phyloP scores from a whole-genome alignment of 2,797 vertebrate species.

The Takifugu ocellatus region DNA sequence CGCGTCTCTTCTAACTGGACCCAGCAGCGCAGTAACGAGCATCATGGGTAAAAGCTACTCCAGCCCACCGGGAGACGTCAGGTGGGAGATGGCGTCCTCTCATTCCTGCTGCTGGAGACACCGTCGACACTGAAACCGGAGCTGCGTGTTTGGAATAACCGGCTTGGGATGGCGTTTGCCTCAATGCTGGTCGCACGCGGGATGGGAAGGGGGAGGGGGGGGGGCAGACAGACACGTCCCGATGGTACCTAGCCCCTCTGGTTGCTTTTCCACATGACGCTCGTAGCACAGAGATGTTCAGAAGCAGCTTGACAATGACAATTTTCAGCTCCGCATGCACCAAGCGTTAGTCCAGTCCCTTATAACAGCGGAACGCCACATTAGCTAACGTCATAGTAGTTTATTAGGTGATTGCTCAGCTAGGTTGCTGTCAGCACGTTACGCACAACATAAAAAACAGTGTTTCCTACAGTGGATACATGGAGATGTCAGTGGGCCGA shows the following conservation, averaged over 20 bases:
- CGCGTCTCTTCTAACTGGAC: constrained; percentile 69
- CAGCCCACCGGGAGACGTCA: constrained; percentile 35
- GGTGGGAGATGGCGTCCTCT: constrained; percentile 40
- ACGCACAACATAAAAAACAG: constrained; percentile 61
- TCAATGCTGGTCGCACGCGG: background rate
- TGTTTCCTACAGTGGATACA: constrained; percentile 57
- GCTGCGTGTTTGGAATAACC: constrained; percentile 44
- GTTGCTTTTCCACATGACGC: constrained; percentile 5
- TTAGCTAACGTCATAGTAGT: constrained; percentile 49
- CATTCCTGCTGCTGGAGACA: constrained; percentile 32
- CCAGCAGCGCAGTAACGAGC: constrained; percentile 15
- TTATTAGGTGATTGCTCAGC: constrained; percentile 59
- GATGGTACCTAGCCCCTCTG: constrained; percentile 1
- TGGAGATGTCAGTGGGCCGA: constrained; percentile 49
- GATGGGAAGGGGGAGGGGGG: no score
- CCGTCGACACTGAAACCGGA: constrained; percentile 52
- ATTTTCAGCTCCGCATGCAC: constrained; percentile 15
- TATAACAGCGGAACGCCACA: constrained; percentile 53
- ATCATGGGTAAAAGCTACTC: constrained; percentile 29
- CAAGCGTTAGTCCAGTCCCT: constrained; percentile 41
- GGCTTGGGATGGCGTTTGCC: constrained; percentile 11
- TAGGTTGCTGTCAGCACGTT: constrained; percentile 55
- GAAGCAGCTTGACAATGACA: constrained; percentile 3
- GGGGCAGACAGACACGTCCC: no score
- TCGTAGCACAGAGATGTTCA: constrained; percentile 3